These are phyloP conservation scores for Geopemphigus sp. DNA, from an alignment of 1,140 invertebrate genomes.

Conservation along the genomic window DNA sequence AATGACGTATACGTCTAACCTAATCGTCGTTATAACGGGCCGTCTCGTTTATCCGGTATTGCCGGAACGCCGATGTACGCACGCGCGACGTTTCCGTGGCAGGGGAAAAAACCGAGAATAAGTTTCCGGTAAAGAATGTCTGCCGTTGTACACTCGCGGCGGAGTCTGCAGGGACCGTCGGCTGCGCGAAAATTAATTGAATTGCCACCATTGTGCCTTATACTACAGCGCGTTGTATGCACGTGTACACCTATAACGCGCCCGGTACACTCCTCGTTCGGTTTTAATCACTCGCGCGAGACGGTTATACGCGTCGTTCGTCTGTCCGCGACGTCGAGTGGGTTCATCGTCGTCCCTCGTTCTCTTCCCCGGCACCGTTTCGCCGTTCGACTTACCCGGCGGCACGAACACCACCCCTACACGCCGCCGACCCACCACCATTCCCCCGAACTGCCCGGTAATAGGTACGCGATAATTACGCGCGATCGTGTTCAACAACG, in stretches of 20 bases:
- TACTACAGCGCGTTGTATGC: no score
- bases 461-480: no score
- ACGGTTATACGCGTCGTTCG: not conserved
- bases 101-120: not conserved
- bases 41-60: no score
- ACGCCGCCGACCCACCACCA: no score
- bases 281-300: conserved; percentile 37
- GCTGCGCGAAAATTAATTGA: conserved; percentile 39
- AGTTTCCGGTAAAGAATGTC: conserved; percentile 2
- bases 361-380: not conserved
- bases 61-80: not conserved
- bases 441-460: no score
- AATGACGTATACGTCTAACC: no score
- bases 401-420: no score
- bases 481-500: no score
- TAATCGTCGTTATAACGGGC: no score
- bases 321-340: conserved; percentile 41
- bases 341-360: not conserved
- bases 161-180: no score
- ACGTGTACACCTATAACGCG: not conserved
- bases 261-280: not conserved
- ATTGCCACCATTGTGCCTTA: conserved; percentile 26
- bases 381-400: no score
- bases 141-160: no score
- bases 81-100: not conserved